Base-by-base conservation (phyloP, 1,140 invertebrate species). In the Cepaea nemoralis region DNA sequence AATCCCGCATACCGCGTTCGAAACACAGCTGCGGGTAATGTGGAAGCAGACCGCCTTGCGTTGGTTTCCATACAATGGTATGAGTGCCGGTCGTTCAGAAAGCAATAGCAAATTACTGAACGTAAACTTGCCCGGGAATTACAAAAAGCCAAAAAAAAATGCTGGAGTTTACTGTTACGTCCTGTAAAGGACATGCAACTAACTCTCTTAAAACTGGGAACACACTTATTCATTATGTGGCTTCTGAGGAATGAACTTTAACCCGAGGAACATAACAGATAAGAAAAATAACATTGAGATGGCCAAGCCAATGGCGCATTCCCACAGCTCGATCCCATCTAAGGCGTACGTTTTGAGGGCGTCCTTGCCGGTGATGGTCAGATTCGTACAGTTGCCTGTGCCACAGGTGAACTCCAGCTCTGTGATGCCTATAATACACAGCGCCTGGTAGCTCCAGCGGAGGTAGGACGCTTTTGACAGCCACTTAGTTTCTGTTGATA, bases 361-460 rank as follows among this genome's bases (percentile, higher is more conserved):
- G 66, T 85, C 66, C 27, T 79, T 80, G 0, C 88, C 88, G 55
- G 66, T 86, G 27, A 66, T 67, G 16, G 88, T 86, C 80, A 86
- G 87, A 35, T 63, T 63, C n/a, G 16, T 22, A 3, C 83, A 76
- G 6, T 67, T 67, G 1, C 55, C 75, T 10, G 48, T 63, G 10
- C 42, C 50, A 76, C 69, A 76, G 87, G 88, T 0, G 71, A 89
- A 89, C n/a, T 83, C 84, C 22, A 89, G 74, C 6, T 81, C 76
- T 16, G 79, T 50, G 31, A 89, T 86, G 55, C 86, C 85, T 12
- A 85, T 80, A 59, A 86, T 77, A 63, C 86, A 86, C 40, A 89
- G 69, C 14, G 83, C 86, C 55, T 88, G 84, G 78, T 88, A 89
- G 24, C 88, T 86, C 88, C 88, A 89, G 33, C 88, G 88, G 1